phyloP scores from a whole-genome alignment of 2,113 vertebrate genomes.

The cattle (Bos taurus) region ARS-UCD2.0 NC_037338.1:102878501-102879000 shows the following conservation, averaged over 20 bases:
- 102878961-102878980: neutral
- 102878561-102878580: neutral
- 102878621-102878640: neutral
- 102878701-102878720: neutral
- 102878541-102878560: neutral
- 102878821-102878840: fast-evolving
- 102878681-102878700: neutral
- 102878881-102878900: fast-evolving
- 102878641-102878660: fast-evolving
- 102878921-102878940: fast-evolving
- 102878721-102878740: neutral
- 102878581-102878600: neutral
- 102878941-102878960: neutral
- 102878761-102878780: neutral
- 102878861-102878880: fast-evolving
- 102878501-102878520: constrained; percentile 45
- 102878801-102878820: fast-evolving
- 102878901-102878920: fast-evolving
- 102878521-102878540: neutral
- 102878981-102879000: neutral
- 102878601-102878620: neutral
- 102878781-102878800: fast-evolving
- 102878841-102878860: fast-evolving
- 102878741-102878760: neutral
- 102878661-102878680: fast-evolving